A percentile compares a stretch with the other conserved stretches of the same genome.
Conservation (phyloP, 2,113 vertebrate species). For the Mola mola region DNA sequence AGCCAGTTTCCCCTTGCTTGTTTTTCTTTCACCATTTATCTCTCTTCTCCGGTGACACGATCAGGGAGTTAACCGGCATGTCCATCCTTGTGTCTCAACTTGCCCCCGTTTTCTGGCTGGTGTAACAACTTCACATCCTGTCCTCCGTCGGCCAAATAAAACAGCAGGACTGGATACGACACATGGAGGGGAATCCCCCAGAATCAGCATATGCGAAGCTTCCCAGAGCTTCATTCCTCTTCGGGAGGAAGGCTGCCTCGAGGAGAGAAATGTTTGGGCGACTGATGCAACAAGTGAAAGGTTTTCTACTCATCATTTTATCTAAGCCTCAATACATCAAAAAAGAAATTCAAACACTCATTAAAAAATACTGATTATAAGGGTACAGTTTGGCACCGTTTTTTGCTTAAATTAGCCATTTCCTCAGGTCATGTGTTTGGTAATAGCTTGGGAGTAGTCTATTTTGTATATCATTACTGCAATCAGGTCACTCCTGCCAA, state of each 20-base stretch:
- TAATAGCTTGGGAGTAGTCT: slow-evolving; percentile 22
- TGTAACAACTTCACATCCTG: slow-evolving; percentile 76
- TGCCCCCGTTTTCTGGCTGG: slow-evolving; percentile 59
- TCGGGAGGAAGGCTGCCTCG: slow-evolving; percentile 14
- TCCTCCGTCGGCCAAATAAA: slow-evolving; percentile 64
- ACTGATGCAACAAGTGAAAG: slow-evolving; percentile 15
- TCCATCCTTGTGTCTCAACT: slow-evolving; percentile 67
- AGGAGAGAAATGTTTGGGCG: slow-evolving; percentile 24
- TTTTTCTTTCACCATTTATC: slow-evolving; percentile 72
- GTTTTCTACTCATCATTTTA: not conserved
- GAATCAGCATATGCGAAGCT: slow-evolving; percentile 29
- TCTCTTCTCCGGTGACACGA: slow-evolving; percentile 59
- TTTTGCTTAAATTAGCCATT: slow-evolving; percentile 20
- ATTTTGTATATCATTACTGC: slow-evolving; percentile 17
- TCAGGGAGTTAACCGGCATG: slow-evolving; percentile 53
- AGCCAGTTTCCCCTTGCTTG: slow-evolving; percentile 53
- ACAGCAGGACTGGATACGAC: slow-evolving; percentile 48
- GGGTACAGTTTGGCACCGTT: not conserved
- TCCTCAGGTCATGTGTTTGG: slow-evolving; percentile 32
- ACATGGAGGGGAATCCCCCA: slow-evolving; percentile 63
- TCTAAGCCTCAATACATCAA: slow-evolving; percentile 6
- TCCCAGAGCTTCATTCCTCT: slow-evolving; percentile 21
- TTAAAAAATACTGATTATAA: not conserved
- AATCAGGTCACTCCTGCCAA: slow-evolving; percentile 42
- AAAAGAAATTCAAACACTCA: slow-evolving; percentile 7